Percentiles rank a stretch among this genome's conserved stretches.
Conservation (phyloP, 2,113 vertebrate species). For the Mustela lutreola region DNA sequence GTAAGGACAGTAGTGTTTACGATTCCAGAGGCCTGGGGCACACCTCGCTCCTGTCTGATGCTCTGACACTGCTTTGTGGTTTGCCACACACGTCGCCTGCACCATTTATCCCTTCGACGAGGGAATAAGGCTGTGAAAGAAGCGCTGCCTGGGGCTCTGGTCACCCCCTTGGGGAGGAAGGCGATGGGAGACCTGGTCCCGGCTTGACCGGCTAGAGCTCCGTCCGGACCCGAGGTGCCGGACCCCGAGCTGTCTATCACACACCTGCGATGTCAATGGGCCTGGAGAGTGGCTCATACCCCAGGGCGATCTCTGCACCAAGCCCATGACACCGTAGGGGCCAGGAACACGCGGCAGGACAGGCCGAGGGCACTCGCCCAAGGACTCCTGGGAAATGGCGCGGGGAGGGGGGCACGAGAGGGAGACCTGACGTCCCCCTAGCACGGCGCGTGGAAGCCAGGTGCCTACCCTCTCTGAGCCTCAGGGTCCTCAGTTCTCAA, state of each 20-base stretch:
- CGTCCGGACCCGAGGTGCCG: neutral
- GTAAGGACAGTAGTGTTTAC: fast-evolving
- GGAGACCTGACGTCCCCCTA: neutral
- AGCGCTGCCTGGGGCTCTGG: neutral
- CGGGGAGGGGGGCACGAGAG: neutral
- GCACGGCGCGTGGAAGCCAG: fast-evolving
- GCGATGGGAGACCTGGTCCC: neutral
- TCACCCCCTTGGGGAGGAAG: neutral
- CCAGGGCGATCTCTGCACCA: neutral
- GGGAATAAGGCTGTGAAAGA: neutral
- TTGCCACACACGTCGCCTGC: neutral
- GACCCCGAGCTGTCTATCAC: neutral
- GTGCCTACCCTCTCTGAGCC: neutral
- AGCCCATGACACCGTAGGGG: neutral
- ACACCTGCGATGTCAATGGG: neutral
- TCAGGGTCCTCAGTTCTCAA: neutral
- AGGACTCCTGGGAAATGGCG: neutral
- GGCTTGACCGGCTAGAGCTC: neutral
- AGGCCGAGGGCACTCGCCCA: neutral
- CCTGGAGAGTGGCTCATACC: neutral
- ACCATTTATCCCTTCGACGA: too few relatives aligned
- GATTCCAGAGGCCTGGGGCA: fast-evolving
- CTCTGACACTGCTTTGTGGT: too few relatives aligned
- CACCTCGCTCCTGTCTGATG: fast-evolving
- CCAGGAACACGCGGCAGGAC: neutral